phyloP scores from a whole-genome alignment of 2,797 vertebrate genomes.

The Syngnathus rostellatus region DNA sequence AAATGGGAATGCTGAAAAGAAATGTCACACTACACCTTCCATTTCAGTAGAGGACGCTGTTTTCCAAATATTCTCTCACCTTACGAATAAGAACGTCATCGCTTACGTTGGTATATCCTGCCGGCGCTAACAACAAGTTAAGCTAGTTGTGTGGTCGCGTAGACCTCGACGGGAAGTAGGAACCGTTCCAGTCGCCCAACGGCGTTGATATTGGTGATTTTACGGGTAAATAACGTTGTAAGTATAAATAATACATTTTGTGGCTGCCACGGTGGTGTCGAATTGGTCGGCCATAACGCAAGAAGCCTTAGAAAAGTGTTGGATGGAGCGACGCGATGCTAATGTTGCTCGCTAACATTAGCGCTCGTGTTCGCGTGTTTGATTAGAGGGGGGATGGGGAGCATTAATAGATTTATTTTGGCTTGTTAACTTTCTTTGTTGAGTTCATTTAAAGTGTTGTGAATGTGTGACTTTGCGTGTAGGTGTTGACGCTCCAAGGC shows the following conservation, averaged over 20 bases:
- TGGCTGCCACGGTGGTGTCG: not conserved
- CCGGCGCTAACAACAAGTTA: conserved; percentile 12
- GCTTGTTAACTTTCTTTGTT: not conserved
- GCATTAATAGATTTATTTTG: not conserved
- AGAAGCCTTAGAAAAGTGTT: not conserved
- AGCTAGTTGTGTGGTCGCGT: not conserved
- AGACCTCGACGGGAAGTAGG: not conserved
- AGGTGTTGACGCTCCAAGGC: not conserved
- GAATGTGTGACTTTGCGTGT: no score
- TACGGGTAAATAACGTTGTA: no score
- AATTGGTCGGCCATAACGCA: no score
- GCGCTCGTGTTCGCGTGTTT: not conserved
- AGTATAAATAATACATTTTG: not conserved
- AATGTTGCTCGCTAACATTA: not conserved
- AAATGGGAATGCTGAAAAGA: not conserved
- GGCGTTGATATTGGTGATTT: not conserved
- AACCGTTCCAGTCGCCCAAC: not conserved
- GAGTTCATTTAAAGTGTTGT: no score
- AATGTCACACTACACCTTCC: not conserved
- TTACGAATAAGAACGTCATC: conserved; percentile 9
- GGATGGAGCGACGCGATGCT: not conserved
- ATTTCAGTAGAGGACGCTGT: conserved; percentile 18
- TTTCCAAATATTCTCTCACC: no score
- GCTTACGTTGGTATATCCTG: conserved; percentile 4
- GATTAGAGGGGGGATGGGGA: not conserved